Conservation (phyloP, 2,113 vertebrate genomes). For the Colistium nudipinnis region DNA sequence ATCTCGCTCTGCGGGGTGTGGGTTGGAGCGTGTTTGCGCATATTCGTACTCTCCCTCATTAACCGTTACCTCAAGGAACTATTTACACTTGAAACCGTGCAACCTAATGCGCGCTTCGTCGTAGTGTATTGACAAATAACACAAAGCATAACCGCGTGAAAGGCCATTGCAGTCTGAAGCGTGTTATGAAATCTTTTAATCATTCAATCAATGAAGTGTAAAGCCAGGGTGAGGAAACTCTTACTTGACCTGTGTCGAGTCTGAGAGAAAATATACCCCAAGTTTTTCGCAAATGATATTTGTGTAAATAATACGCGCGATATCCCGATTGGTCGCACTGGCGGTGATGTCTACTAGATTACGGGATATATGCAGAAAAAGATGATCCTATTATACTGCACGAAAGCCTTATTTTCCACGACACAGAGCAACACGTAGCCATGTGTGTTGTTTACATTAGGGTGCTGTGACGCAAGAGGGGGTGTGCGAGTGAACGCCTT, state of each 20-base stretch:
- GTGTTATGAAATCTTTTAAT: slow-evolving; percentile 1
- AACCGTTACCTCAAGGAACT: too few relatives aligned
- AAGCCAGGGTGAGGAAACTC: too few relatives aligned
- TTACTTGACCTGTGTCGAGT: too few relatives aligned
- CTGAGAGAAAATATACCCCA: slow-evolving; percentile 1
- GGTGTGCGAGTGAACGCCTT: not conserved
- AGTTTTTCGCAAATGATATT: slow-evolving; percentile 21
- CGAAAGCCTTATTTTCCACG: slow-evolving; percentile 53
- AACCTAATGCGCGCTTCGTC: too few relatives aligned
- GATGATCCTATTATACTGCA: slow-evolving; percentile 60
- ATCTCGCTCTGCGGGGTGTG: too few relatives aligned
- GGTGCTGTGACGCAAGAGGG: slow-evolving; percentile 25
- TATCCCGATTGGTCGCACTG: slow-evolving; percentile 28
- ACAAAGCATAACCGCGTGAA: too few relatives aligned
- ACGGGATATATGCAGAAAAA: slow-evolving; percentile 54
- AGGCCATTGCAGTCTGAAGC: not conserved
- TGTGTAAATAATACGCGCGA: slow-evolving; percentile 18
- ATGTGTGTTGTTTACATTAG: slow-evolving; percentile 47
- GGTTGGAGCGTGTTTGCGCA: too few relatives aligned
- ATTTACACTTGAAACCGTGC: too few relatives aligned
- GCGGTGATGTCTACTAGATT: slow-evolving; percentile 48
- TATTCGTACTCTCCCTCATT: too few relatives aligned
- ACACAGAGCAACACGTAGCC: slow-evolving; percentile 49
- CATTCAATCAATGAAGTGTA: too few relatives aligned
- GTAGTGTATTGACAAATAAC: too few relatives aligned